Conservation (phyloP, 2,888 invertebrate genomes). For the Sarcophaga subvicina region DNA sequence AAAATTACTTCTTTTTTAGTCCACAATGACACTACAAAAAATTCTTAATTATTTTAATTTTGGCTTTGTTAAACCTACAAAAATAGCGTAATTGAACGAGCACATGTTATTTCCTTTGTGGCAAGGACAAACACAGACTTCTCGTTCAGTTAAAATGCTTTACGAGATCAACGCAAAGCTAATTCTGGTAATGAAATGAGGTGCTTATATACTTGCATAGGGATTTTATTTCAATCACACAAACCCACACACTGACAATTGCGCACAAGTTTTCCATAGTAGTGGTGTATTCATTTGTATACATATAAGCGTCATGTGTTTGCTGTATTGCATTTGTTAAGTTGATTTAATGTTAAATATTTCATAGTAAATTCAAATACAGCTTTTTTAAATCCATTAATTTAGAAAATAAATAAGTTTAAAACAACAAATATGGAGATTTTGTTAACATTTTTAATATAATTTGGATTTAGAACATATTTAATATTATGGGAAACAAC, state of each 20-base stretch:
- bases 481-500: background rate
- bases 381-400: no score
- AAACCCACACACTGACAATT: slow-evolving; percentile 46
- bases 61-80: slow-evolving; percentile 9
- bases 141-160: slow-evolving; percentile 60
- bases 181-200: slow-evolving; percentile 73
- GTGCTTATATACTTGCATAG: slow-evolving; percentile 76
- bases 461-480: background rate
- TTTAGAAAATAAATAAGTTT: no score
- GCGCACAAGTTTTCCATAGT: slow-evolving; percentile 13
- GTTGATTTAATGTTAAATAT: no score
- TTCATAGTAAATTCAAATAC: no score
- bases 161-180: slow-evolving; percentile 75
- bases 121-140: slow-evolving; percentile 54
- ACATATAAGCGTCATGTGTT: slow-evolving; percentile 6
- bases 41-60: slow-evolving; percentile 41
- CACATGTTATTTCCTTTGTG: slow-evolving; percentile 64
- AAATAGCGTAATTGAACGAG: slow-evolving; percentile 52
- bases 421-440: no score
- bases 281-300: slow-evolving; percentile 9
- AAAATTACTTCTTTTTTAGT: slow-evolving; percentile 32
- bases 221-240: slow-evolving; percentile 73
- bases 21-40: slow-evolving; percentile 43
- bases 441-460: no score
- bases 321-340: background rate